A percentile compares a stretch with the other conserved stretches of the same genome.
These are phyloP conservation scores for Anseranas semipalmata DNA, from an alignment of 2,113 vertebrate species.

Conservation along the genomic window DNA sequence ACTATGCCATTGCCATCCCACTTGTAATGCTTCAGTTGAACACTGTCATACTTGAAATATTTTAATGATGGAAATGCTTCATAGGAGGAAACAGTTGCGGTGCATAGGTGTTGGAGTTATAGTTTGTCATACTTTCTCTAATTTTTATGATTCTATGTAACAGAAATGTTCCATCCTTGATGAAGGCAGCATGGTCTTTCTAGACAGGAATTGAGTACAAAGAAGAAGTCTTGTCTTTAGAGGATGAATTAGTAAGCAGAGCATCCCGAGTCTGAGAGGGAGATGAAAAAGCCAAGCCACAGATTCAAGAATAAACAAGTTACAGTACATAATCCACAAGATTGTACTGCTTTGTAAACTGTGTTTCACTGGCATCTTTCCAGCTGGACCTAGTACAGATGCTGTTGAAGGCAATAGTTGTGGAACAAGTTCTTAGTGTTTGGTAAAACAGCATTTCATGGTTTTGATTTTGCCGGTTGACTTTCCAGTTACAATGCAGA, in stretches of 20 bases:
- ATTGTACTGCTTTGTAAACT: background rate
- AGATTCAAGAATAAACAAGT: constrained; percentile 30
- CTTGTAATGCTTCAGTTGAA: background rate
- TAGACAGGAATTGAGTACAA: background rate
- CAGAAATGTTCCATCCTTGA: background rate
- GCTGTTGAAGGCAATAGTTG: constrained; percentile 4
- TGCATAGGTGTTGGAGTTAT: background rate
- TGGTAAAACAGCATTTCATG: constrained; percentile 17
- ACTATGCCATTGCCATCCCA: background rate
- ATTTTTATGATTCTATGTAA: background rate
- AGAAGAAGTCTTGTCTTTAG: background rate
- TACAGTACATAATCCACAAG: background rate
- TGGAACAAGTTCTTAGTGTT: background rate
- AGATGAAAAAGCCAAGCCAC: background rate
- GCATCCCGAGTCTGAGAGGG: background rate
- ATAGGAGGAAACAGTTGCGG: background rate
- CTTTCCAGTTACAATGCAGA: background rate
- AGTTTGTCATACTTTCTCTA: background rate
- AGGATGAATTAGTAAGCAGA: background rate
- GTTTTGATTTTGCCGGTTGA: background rate
- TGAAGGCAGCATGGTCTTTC: background rate
- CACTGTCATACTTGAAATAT: background rate
- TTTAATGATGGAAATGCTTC: background rate
- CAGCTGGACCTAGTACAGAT: background rate
- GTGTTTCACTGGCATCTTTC: background rate